These are phyloP conservation scores for Eupeodes corollae DNA, from an alignment of 1,140 invertebrate species.

Conservation along the genomic window DNA sequence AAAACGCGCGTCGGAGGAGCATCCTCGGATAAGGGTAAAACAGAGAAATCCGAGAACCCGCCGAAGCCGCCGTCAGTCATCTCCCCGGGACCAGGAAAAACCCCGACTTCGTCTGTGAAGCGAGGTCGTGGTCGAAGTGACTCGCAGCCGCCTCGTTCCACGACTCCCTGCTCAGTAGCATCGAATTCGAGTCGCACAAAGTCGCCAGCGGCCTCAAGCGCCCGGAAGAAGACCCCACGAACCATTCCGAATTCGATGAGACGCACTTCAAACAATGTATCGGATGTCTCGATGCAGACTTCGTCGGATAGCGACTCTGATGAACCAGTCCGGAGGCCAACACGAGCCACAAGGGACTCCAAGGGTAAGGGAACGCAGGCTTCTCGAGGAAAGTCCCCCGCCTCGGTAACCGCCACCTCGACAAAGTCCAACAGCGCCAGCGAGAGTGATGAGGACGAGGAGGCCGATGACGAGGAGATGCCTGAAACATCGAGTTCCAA, in stretches of 20 bases:
- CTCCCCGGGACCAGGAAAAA: constrained; percentile 1
- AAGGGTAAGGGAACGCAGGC: not conserved
- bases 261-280: constrained; percentile 30
- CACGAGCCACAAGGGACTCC: constrained; percentile 17
- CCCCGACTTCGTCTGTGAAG: constrained; percentile 19
- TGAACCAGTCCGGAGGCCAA: constrained; percentile 37
- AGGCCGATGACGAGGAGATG: constrained; percentile 23
- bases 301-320: constrained; percentile 49
- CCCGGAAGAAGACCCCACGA: constrained; percentile 36
- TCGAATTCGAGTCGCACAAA: constrained; percentile 51
- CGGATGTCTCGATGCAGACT: constrained; percentile 46
- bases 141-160: constrained; percentile 43
- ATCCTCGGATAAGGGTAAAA: constrained; percentile 2
- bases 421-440: constrained; percentile 23
- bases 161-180: constrained; percentile 47
- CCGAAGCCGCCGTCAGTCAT: constrained; percentile 9
- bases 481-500: constrained; percentile 18
- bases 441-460: constrained; percentile 34
- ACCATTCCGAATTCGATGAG: constrained; percentile 12
- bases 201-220: constrained; percentile 44
- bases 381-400: constrained; percentile 26
- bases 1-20: constrained; percentile 17
- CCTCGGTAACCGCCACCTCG: constrained; percentile 15
- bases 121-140: constrained; percentile 39
- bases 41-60: constrained; percentile 9